These are phyloP conservation scores for Drosophila bifasciata DNA, from an alignment of 1,140 invertebrate genomes.

Conservation along the genomic window DNA sequence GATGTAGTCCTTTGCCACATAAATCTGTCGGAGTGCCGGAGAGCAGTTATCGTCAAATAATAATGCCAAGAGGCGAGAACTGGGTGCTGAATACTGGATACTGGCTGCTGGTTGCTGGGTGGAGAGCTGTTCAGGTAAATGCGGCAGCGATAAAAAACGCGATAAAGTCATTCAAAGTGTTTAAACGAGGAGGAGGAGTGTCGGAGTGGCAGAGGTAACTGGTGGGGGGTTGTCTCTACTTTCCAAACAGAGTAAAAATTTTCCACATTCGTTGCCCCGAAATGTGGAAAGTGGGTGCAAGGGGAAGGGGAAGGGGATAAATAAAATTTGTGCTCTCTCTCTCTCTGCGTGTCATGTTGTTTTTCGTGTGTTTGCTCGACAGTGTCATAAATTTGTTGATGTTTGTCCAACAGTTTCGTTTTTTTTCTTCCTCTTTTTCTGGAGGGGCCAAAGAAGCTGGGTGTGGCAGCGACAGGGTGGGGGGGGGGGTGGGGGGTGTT, in stretches of 20 bases:
- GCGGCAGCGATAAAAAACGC: slow-evolving; percentile 73
- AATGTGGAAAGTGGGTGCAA: no score
- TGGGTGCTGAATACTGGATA: neutral
- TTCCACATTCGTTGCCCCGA: slow-evolving; percentile 39
- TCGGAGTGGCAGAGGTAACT: no score
- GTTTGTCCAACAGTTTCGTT: slow-evolving; percentile 37
- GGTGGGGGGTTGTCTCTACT: slow-evolving; percentile 1
- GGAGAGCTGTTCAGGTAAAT: slow-evolving; percentile 54
- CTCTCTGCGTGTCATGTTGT: neutral
- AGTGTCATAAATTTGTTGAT: slow-evolving; percentile 61
- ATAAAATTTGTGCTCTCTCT: neutral
- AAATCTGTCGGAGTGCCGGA: slow-evolving; percentile 67
- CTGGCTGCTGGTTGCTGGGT: neutral
- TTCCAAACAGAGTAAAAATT: slow-evolving; percentile 52
- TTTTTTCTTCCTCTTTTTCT: no score
- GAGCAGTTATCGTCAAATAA: slow-evolving; percentile 69
- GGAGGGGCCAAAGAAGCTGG: neutral
- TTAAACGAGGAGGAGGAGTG: slow-evolving; percentile 37
- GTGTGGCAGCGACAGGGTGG: neutral
- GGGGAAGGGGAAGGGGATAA: neutral
- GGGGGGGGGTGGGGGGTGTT: neutral
- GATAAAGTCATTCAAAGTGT: slow-evolving; percentile 77
- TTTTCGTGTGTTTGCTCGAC: slow-evolving; percentile 26
- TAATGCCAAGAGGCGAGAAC: slow-evolving; percentile 35
- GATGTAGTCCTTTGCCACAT: slow-evolving; percentile 39